Base-by-base conservation (phyloP, 2,797 vertebrate genomes). In the Hirundo rustica region DNA sequence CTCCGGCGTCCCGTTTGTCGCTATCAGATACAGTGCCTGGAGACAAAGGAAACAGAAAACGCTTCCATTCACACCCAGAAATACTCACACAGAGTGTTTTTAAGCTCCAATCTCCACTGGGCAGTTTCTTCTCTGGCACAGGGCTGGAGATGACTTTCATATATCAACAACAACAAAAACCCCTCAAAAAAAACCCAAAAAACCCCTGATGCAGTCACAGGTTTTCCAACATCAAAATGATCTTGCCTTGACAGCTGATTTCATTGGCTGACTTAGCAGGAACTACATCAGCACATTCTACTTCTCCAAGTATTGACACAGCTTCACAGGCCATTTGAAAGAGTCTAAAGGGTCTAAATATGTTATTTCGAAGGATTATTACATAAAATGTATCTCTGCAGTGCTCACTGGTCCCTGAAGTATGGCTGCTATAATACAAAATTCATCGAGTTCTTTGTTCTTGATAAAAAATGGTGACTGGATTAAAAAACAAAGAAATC, bases 1-100 rank as follows among this genome's bases (percentile, higher is more conserved):
- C 95, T 99, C 98, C 1, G 98, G 98, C 6, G 98, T 99, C 82
- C 98, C 98, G 4, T 99, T 99, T 30, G 98, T 99, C 54, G 98
- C 98, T 74, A 99, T 99, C 97, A 99, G 98, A 97, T 99, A 99
- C 96, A 99, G 97, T 48, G 98, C 98, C 98, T 99, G 73, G 5
- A 73, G 21, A 68, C 50, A 45, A 30, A n/a, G 12, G 12, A 36
- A 57, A 79, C 44, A 50, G 0, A 2, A 23, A 16, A 25, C 11
- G 32, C 10, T 5, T 57, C 74, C 42, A 38, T 20, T n/a, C 47
- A 34, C 1, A 58, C 8, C 21, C 25, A 2, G 5, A 81, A 58
- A 17, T 25, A 47, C 40, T 78, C 58, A 48, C 2, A 30, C 0
- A 65, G 5, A 17, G 23, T 1, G 2, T 17, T 64, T 58, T 45